Evolutionary conservation across 2,113 vertebrate species (phyloP), one percentile per base, ranked within the genome.

Genomic region (Scortum barcoo): DNA sequence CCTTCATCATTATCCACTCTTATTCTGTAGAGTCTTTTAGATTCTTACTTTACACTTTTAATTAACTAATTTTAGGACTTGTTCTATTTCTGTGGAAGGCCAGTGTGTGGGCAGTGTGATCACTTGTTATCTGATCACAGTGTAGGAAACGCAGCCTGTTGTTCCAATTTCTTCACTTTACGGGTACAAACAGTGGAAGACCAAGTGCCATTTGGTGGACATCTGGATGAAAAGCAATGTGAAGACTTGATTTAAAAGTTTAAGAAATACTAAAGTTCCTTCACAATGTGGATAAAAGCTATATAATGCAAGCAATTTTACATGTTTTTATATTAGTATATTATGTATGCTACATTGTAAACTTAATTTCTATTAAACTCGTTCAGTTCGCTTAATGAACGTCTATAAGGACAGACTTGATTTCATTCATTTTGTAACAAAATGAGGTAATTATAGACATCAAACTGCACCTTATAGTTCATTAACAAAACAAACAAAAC

Each of bases 91-190:
- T 73, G 54, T 74, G 3, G 4, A 44, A 72, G 48, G 60, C 61
- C 28, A 80, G 71, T 50, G 65, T 54, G 80, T 85, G 76, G 76
- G 83, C 65, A 57, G 76, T 33, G 42, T 51, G 30, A 44, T 40
- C 30, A 10, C 57, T 79, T 56, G 28, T 61, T 74, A 48, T 69
- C 54, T 48, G 69, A 62, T 73, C 75, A 78, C 74, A 60, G 51
- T 20, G n/a, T 3, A 77, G 42, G 58, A 66, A 66, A 65, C 66
- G 56, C 58, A 53, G 69, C 44, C 54, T 40, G 75, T 44, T 84
- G 61, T 38, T 61, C 12, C 20, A 58, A 20, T 53, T 26, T 61
- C 58, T 28, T 42, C 13, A 9, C 51, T 72, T 66, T 14, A 40
- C 4, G 3, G 66, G 48, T 38, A 66, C 81, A 72, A 67, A 44